Base-by-base conservation (phyloP, 2,113 vertebrate species). In the Circaetus gallicus region DNA sequence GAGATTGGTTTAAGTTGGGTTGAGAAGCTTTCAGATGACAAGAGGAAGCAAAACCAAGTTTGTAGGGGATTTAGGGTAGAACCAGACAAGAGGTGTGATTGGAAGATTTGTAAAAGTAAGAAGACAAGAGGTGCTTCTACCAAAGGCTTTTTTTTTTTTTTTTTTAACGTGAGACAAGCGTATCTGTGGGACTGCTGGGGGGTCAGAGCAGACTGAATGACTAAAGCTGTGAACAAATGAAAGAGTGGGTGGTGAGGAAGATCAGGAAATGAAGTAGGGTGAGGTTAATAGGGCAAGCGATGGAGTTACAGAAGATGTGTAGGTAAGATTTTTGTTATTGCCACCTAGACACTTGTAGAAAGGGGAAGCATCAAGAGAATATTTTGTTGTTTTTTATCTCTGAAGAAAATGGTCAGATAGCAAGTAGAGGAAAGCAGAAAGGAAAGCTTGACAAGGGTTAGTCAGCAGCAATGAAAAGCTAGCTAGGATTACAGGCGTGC, bases 401-500 rank as follows among this genome's bases (percentile, higher is more conserved):
- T 34, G 61, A 84, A 82, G 69, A 77, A 79, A 85, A 76, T 8
- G 25, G 61, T 85, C 66, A 91, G 87, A 56, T 50, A 67, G 55
- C 32, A 66, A 61, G 45, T 56, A 85, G 40, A 84, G 38, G 45
- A 65, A 40, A 91, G 31, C 50, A 73, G 61, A 62, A 79, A 86
- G 62, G 66, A 85, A 73, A 34, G 79, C 53, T 84, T 95, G 62
- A 62, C n/a, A 79, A 59, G 69, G 42, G 78, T 77, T 94, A 91
- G 89, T 38, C 67, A 78, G 47, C 77, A 88, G 87, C 84, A 96
- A 11, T 62, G 55, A 59, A 56, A 91, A 87, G 36, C 52, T 66
- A 28, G 7, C 31, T 58, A 61, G 82, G 50, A 96, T 90, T 94
- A 85, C 40, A 80, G 32, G 42, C 0, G 0, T 50, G 45, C 63